These are phyloP conservation scores for Hoplodrina ambigua DNA, from an alignment of 2,888 invertebrate species.

Conservation along the genomic window DNA sequence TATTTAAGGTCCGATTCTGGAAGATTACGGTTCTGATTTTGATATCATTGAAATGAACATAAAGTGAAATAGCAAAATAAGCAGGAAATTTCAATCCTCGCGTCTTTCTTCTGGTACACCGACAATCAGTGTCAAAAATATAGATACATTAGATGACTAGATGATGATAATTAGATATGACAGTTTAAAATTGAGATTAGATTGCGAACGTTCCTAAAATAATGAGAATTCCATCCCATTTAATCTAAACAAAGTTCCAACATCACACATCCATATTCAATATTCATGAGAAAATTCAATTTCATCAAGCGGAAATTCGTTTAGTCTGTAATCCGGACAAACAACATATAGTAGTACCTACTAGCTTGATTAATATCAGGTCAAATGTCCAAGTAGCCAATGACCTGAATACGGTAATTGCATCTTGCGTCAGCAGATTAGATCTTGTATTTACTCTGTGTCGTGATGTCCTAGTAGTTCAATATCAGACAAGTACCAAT, in stretches of 20 bases:
- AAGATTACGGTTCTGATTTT: too few species aligned
- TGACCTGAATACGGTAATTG: constrained; percentile 44
- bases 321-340: constrained; percentile 27
- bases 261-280: constrained; percentile 29
- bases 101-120: too few species aligned
- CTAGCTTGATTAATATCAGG: constrained; percentile 42
- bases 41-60: too few species aligned
- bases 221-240: neutral
- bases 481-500: neutral
- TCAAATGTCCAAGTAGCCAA: constrained; percentile 26
- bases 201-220: too few species aligned
- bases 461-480: neutral
- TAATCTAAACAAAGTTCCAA: constrained; percentile 23
- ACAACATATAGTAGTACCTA: constrained; percentile 13
- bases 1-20: too few species aligned
- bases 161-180: too few species aligned
- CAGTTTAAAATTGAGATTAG: too few species aligned
- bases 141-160: too few species aligned
- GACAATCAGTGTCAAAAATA: too few species aligned
- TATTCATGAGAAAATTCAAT: constrained; percentile 37
- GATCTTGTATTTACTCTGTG: neutral
- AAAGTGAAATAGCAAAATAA: too few species aligned
- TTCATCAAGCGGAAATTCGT: constrained; percentile 16
- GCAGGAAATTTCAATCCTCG: too few species aligned
- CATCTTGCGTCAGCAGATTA: constrained; percentile 38